Percentiles rank a stretch among this genome's conserved stretches.
These are phyloP conservation scores for Drosophila nebulosa DNA, from an alignment of 1,140 invertebrate species.

Conservation along the genomic window DNA sequence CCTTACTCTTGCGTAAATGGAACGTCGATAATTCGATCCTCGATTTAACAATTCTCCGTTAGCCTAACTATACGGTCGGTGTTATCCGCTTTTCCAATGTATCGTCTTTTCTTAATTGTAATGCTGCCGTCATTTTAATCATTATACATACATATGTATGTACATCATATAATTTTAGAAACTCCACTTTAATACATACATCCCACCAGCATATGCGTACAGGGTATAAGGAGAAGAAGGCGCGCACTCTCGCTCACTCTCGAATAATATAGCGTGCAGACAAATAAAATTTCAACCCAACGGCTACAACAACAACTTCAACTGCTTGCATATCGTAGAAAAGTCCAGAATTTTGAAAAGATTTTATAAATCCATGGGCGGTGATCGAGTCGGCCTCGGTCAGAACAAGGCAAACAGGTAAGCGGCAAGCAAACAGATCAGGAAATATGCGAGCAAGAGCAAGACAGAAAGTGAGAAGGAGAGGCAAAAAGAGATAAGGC, in stretches of 20 bases:
- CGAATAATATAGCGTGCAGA: constrained; percentile 65
- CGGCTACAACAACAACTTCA: constrained; percentile 39
- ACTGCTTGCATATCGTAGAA: constrained; percentile 42
- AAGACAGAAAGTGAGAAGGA: constrained; percentile 9
- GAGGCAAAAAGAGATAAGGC: constrained; percentile 38
- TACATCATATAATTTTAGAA: too few species aligned
- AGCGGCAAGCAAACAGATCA: constrained; percentile 33
- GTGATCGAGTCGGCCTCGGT: constrained; percentile 45
- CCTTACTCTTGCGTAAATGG: background rate
- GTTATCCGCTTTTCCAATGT: too few species aligned
- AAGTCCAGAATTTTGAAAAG: constrained; percentile 48
- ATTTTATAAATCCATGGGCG: constrained; percentile 58
- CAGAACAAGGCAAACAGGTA: constrained; percentile 47
- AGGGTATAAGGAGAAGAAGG: constrained; percentile 3
- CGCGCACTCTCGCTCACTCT: constrained; percentile 10
- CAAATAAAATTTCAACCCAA: constrained; percentile 69
- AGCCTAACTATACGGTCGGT: too few species aligned
- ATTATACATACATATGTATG: too few species aligned
- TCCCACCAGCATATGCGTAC: background rate
- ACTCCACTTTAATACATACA: too few species aligned
- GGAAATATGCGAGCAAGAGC: constrained; percentile 35
- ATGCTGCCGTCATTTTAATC: too few species aligned
- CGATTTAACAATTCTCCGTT: too few species aligned
- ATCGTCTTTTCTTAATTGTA: too few species aligned
- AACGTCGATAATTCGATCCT: too few species aligned